These are phyloP conservation scores for Monopis laevigella DNA, from an alignment of 2,888 invertebrate genomes.

Conservation along the genomic window DNA sequence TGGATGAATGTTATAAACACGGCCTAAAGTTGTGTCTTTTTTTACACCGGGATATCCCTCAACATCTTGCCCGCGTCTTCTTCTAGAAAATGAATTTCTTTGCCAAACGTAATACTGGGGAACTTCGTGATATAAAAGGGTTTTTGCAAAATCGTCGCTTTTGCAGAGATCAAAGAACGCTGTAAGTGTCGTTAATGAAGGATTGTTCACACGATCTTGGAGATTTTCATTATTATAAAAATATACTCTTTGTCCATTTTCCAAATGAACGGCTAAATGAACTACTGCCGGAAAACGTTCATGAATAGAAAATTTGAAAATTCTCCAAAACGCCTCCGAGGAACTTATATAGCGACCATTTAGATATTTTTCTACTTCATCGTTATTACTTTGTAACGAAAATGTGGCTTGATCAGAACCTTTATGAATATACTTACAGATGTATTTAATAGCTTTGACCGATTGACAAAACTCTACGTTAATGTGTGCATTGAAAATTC, in stretches of 20 bases:
- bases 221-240: slow-evolving; percentile 19
- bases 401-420: slow-evolving; percentile 18
- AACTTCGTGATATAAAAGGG: slow-evolving; percentile 20
- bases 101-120: slow-evolving; percentile 19
- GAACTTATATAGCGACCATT: slow-evolving; percentile 21
- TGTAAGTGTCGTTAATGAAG: slow-evolving; percentile 22
- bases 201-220: slow-evolving; percentile 16
- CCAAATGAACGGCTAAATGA: slow-evolving; percentile 19
- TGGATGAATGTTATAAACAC: slow-evolving; percentile 18
- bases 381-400: slow-evolving; percentile 16
- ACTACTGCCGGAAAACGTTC: slow-evolving; percentile 13
- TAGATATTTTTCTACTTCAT: slow-evolving; percentile 20
- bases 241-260: slow-evolving; percentile 17
- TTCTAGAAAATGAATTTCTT: slow-evolving; percentile 14
- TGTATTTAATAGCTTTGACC: slow-evolving; percentile 20
- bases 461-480: slow-evolving; percentile 20
- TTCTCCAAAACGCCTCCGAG: slow-evolving; percentile 18
- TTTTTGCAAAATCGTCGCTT: slow-evolving; percentile 25
- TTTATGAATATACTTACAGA: slow-evolving; percentile 14
- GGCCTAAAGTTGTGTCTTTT: slow-evolving; percentile 15
- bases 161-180: slow-evolving; percentile 25
- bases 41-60: slow-evolving; percentile 18
- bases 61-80: slow-evolving; percentile 18
- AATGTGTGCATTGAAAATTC: slow-evolving; percentile 19
- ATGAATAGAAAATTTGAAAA: slow-evolving; percentile 17